Percentiles rank a stretch among this genome's conserved stretches.
Evolutionary conservation across 2,113 vertebrate genomes (phyloP).

Genomic region (Osmerus mordax): DNA sequence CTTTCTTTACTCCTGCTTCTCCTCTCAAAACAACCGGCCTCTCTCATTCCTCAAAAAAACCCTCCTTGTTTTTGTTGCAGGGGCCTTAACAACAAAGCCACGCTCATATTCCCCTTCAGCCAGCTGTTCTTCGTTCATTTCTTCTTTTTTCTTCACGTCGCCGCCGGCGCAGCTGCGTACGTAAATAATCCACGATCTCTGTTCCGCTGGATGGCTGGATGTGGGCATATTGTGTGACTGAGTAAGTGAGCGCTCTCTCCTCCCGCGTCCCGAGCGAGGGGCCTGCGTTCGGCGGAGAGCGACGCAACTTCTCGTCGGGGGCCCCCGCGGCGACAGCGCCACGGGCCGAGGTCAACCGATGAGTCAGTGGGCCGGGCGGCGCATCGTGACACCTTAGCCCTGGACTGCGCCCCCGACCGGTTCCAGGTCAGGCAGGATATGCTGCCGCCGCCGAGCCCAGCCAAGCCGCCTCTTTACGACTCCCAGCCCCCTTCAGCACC

Average conservation of each 20-base stretch:
- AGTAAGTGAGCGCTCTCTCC: conserved; percentile 44
- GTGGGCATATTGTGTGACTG: conserved; percentile 51
- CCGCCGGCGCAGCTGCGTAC: conserved; percentile 65
- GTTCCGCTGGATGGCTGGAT: conserved; percentile 53
- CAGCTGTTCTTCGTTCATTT: conserved; percentile 77
- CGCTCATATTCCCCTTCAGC: conserved; percentile 43
- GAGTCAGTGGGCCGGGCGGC: conserved; percentile 30
- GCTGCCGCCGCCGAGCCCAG: conserved; percentile 13
- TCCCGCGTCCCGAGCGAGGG: conserved; percentile 25
- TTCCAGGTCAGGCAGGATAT: conserved; percentile 36
- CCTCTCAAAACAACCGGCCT: conserved; percentile 44
- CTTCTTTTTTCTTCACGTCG: conserved; percentile 37
- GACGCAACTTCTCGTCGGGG: conserved; percentile 32
- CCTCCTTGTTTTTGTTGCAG: conserved; percentile 43
- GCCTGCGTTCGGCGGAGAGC: conserved; percentile 47
- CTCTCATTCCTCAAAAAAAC: conserved; percentile 36
- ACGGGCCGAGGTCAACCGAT: conserved; percentile 48
- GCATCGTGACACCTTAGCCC: conserved; percentile 33
- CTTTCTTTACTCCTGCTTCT: conserved; percentile 21
- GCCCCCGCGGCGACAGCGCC: conserved; percentile 35
- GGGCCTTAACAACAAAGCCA: conserved; percentile 38
- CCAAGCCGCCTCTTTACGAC: conserved; percentile 24
- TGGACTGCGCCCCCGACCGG: conserved; percentile 40
- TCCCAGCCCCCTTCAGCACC: conserved; percentile 39
- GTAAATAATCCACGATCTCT: conserved; percentile 76